Evolutionary conservation across 2,888 invertebrate species (phyloP).

Genomic region (Leptarthrus brevirostris): DNA sequence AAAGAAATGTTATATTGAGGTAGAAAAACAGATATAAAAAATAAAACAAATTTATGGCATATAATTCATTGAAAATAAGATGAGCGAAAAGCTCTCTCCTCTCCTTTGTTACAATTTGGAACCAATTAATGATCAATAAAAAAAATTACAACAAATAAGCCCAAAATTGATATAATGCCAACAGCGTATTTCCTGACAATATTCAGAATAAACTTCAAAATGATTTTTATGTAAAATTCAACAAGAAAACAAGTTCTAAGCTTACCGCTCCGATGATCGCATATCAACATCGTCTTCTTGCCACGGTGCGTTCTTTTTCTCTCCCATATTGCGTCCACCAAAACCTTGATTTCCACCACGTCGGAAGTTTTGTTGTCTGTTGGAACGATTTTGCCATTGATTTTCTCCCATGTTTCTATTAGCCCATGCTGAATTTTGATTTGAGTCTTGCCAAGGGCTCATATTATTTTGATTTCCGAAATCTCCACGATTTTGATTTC

Average conservation of each 20-base stretch:
- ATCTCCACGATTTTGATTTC: neutral
- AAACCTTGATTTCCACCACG: neutral
- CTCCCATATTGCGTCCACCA: neutral
- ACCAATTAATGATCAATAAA: too few relatives aligned
- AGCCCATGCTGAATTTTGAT: slow-evolving; percentile 4
- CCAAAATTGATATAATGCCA: neutral
- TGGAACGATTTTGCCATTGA: slow-evolving; percentile 7
- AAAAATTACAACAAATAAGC: too few relatives aligned
- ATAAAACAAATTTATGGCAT: too few relatives aligned
- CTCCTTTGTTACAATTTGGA: too few relatives aligned
- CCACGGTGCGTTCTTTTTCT: neutral
- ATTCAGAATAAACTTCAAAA: neutral
- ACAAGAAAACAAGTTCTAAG: neutral
- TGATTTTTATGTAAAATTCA: neutral
- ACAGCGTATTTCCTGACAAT: slow-evolving; percentile 40
- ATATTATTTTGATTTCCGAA: neutral
- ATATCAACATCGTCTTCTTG: slow-evolving; percentile 1
- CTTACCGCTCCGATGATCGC: slow-evolving; percentile 9
- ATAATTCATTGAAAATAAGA: too few relatives aligned
- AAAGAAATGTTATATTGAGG: too few relatives aligned
- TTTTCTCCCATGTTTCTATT: slow-evolving; percentile 20
- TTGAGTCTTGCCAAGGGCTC: slow-evolving; percentile 1
- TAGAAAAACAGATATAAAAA: too few relatives aligned
- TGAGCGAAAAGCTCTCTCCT: too few relatives aligned
- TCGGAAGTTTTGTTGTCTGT: slow-evolving; percentile 1